Base-by-base conservation (phyloP, 2,113 vertebrate genomes). In the Alosa alosa region DNA sequence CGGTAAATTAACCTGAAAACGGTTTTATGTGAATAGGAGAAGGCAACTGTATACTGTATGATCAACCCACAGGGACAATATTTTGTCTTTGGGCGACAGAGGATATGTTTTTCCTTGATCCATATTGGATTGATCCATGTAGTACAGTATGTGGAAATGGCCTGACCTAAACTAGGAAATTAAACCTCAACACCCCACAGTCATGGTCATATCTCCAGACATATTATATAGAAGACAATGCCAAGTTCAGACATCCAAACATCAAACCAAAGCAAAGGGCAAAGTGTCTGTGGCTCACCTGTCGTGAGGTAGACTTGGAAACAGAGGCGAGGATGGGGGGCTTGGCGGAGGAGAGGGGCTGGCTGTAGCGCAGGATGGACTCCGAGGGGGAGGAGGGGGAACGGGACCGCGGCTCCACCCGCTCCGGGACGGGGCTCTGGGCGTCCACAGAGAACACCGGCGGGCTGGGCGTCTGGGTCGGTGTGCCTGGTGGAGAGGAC, bases 401-500 rank as follows among this genome's bases (percentile, higher is more conserved):
- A 81, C 95, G 96, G 86, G 95, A 91, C 36, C 96, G 95, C 8
- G 94, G 90, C 85, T 97, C 96, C 84, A 92, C 88, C 83, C 95
- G 94, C 91, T 98, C 97, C 0, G 96, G 95, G 84, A 96, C 94
- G 39, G 96, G 95, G 85, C 93, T 96, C 75, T 96, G 96, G 88
- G 94, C 95, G 88, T 97, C 97, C 31, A 96, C 95, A 60, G 97
- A 94, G 90, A 99, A 98, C 0, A 95, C 89, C 31, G 96, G 96
- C 81, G 97, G 96, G 93, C 96, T 97, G 93, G 92, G 92, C 88
- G 94, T 95, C 93, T 97, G 97, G 81, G 97, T 97, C 47, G 98
- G 98, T 8, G 98, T 99, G 9, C 94, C 94, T 13, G 98, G 97
- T 57, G 97, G 96, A 47, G 97, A 97, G 25, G 96, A 96, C 87